A percentile compares a stretch with the other conserved stretches of the same genome.
Evolutionary conservation across 2,797 vertebrate genomes (phyloP).

Genomic region (Otolemur crassicaudatus): DNA sequence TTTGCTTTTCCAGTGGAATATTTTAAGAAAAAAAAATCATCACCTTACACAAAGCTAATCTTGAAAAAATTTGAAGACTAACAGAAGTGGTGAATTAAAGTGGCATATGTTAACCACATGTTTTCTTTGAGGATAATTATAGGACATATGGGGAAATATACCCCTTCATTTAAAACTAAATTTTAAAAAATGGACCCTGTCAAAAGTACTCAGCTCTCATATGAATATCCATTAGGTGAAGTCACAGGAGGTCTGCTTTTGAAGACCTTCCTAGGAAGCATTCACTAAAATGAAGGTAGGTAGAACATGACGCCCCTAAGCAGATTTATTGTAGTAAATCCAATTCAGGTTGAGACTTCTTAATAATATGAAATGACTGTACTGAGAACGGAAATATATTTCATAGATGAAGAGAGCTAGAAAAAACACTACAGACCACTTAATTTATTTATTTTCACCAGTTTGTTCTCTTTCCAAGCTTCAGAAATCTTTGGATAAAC

Average conservation of each 20-base stretch:
- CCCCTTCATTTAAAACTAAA: neutral
- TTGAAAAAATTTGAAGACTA: neutral
- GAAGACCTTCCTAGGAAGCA: neutral
- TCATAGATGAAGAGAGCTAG: neutral
- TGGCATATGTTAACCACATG: neutral
- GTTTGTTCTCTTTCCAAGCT: neutral
- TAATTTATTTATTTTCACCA: neutral
- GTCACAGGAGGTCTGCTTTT: neutral
- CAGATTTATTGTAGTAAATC: neutral
- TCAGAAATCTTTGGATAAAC: constrained; percentile 29
- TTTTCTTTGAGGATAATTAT: constrained; percentile 58
- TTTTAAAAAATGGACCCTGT: neutral
- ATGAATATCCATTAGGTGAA: neutral
- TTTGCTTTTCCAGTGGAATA: constrained; percentile 18
- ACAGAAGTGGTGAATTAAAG: constrained; percentile 18
- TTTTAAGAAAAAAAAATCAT: constrained; percentile 51
- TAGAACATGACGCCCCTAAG: neutral
- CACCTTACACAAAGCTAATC: neutral
- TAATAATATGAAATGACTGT: neutral
- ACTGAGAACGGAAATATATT: constrained; percentile 6
- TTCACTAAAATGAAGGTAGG: neutral
- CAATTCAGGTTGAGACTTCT: neutral
- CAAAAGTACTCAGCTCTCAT: neutral
- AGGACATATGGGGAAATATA: constrained; percentile 42
- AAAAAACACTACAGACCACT: neutral